These are phyloP conservation scores for Lamprotornis superbus DNA, from an alignment of 2,113 vertebrate genomes.

Conservation along the genomic window DNA sequence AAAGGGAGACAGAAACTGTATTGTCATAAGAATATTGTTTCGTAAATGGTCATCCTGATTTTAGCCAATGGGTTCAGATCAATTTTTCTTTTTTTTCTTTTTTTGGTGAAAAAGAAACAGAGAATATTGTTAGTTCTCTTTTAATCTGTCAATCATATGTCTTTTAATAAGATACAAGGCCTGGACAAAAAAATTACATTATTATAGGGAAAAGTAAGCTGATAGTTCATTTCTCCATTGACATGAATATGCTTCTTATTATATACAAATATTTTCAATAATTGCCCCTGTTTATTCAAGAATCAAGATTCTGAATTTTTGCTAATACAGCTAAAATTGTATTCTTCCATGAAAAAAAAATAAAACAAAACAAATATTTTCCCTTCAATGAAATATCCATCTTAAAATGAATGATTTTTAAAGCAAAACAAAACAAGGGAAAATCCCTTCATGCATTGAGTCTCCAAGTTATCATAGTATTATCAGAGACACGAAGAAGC, in stretches of 20 bases:
- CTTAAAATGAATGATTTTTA: neutral
- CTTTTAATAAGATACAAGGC: neutral
- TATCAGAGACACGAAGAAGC: neutral
- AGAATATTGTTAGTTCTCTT: neutral
- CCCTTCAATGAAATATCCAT: neutral
- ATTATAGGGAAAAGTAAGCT: neutral
- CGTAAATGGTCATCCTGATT: neutral
- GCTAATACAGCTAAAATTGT: neutral
- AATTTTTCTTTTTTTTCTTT: slow-evolving; percentile 2
- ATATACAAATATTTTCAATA: neutral
- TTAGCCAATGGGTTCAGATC: neutral
- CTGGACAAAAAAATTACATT: neutral
- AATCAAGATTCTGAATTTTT: neutral
- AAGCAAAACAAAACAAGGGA: neutral
- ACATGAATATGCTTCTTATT: neutral
- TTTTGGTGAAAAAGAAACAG: neutral
- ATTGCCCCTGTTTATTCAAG: neutral
- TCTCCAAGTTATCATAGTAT: neutral
- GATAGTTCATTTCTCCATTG: neutral
- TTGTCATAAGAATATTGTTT: neutral
- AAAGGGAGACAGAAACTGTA: neutral
- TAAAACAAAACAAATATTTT: neutral
- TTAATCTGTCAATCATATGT: neutral
- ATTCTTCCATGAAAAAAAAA: neutral
- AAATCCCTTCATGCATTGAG: neutral